Conservation (phyloP, 1,140 invertebrate species). For the Macrosteles quadrilineatus region DNA sequence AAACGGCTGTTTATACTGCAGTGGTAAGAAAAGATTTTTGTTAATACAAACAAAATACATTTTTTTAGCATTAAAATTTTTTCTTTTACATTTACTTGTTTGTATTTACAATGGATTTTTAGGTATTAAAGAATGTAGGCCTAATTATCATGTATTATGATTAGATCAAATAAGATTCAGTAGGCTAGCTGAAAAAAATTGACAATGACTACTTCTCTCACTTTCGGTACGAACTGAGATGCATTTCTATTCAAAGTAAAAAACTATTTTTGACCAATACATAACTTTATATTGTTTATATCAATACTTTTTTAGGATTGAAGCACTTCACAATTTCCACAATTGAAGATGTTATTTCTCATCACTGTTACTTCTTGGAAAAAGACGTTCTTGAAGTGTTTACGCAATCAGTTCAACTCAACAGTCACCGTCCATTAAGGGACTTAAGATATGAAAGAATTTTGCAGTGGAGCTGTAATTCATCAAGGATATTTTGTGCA, state of each 20-base stretch:
- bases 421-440: neutral
- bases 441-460: neutral
- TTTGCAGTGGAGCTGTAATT: neutral
- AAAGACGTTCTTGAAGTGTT: constrained; percentile 1
- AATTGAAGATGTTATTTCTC: neutral
- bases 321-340: neutral
- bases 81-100: no score
- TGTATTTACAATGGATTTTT: no score
- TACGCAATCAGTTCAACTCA: neutral
- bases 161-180: neutral
- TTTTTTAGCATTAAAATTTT: no score
- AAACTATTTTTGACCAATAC: no score
- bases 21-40: no score
- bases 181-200: neutral
- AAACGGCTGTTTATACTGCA: no score
- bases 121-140: no score
- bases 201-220: neutral
- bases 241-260: no score
- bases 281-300: neutral
- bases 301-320: neutral
- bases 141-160: neutral
- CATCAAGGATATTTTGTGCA: constrained; percentile 11
- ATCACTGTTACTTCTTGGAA: neutral
- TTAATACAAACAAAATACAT: no score
- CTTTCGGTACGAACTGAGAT: neutral